Percentiles rank a stretch among this genome's conserved stretches.
Conservation (phyloP, 2,888 invertebrate species). For the Mythimna albipuncta region DNA sequence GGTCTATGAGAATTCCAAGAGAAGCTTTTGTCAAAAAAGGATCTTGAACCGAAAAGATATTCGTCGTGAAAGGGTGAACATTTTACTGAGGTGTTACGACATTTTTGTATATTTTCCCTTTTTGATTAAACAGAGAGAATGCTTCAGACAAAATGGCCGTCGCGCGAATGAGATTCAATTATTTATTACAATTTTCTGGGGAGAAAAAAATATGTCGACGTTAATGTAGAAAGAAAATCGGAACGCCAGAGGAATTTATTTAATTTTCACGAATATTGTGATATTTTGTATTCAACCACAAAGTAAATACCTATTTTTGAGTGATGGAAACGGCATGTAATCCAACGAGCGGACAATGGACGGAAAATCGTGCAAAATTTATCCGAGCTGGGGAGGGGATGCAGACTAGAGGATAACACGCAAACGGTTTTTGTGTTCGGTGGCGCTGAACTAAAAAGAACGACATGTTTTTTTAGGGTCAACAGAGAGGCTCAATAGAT, state of each 20-base stretch:
- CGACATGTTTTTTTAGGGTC: neutral
- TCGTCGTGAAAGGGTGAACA: slow-evolving; percentile 43
- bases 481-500: no score
- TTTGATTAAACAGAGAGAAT: slow-evolving; percentile 46
- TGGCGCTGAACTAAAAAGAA: neutral
- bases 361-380: neutral
- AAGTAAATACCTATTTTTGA: neutral
- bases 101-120: slow-evolving; percentile 27
- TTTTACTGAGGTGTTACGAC: slow-evolving; percentile 23
- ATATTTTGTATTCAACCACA: neutral
- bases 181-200: slow-evolving; percentile 35
- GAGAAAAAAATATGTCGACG: slow-evolving; percentile 14
- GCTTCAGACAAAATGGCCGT: slow-evolving; percentile 29
- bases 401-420: neutral
- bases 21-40: slow-evolving; percentile 34
- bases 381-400: no score
- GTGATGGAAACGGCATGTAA: neutral
- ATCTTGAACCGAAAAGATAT: slow-evolving; percentile 34
- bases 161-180: slow-evolving; percentile 46
- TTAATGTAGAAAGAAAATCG: slow-evolving; percentile 26
- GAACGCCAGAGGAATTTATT: neutral
- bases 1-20: slow-evolving; percentile 43
- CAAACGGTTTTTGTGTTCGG: neutral
- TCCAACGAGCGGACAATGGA: no score
- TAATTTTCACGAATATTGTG: slow-evolving; percentile 2